Percentiles rank a stretch among this genome's conserved stretches.
Evolutionary conservation across 2,888 invertebrate genomes (phyloP).

Genomic region (Corythucha ciliata): DNA sequence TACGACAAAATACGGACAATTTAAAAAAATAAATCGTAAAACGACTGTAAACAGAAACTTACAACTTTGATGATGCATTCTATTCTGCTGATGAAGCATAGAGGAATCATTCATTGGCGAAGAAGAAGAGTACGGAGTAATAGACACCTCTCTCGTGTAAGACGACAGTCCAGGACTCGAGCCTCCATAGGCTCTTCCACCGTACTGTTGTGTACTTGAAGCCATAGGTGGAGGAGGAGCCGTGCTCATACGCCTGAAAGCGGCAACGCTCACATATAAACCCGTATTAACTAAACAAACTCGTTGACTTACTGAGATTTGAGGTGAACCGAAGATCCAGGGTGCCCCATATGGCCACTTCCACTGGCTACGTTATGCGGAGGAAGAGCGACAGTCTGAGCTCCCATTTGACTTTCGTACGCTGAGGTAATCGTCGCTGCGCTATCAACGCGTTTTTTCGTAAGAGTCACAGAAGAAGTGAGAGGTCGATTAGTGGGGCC

Average conservation of each 20-base stretch:
- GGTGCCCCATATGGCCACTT: too few relatives aligned
- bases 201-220: conserved; percentile 10
- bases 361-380: neutral
- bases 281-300: too few relatives aligned
- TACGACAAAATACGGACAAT: too few relatives aligned
- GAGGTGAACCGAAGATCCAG: too few relatives aligned
- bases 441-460: conserved; percentile 19
- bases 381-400: neutral
- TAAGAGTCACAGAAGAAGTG: conserved; percentile 25
- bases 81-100: too few relatives aligned
- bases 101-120: too few relatives aligned
- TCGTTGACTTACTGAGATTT: too few relatives aligned
- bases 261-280: neutral
- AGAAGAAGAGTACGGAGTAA: conserved; percentile 21
- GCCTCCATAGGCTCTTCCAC: too few relatives aligned
- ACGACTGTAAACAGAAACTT: too few relatives aligned
- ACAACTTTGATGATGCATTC: too few relatives aligned
- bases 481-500: conserved; percentile 26
- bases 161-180: conserved; percentile 15
- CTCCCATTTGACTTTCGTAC: conserved; percentile 1
- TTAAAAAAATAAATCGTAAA: too few relatives aligned
- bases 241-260: neutral
- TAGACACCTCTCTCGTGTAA: conserved; percentile 19
- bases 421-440: conserved; percentile 12
- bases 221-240: conserved; percentile 5